Percentiles rank a stretch among this genome's conserved stretches.
Evolutionary conservation across 2,113 vertebrate species (phyloP).

Genomic region (Perognathus longimembris): DNA sequence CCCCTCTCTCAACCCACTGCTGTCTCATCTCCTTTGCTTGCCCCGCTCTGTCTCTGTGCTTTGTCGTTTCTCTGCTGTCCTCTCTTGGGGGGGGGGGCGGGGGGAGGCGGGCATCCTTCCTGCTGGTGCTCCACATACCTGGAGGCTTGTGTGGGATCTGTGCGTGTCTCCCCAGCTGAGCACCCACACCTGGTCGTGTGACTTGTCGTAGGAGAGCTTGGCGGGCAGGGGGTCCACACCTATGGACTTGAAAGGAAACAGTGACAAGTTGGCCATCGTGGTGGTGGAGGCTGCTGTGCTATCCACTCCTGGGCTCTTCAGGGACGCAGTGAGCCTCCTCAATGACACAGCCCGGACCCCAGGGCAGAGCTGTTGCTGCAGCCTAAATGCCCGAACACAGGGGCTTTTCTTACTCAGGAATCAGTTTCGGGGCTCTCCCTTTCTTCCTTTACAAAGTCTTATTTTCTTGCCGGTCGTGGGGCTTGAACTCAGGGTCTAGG

Average conservation of each 20-base stretch:
- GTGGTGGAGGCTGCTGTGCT: not conserved
- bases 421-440: not conserved
- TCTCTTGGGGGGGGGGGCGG: not conserved
- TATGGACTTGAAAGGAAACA: slow-evolving; percentile 88
- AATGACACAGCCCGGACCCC: not conserved
- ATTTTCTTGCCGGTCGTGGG: too few species aligned
- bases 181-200: slow-evolving; percentile 98
- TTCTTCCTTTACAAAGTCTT: not conserved
- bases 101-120: too few species aligned
- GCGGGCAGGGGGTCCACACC: slow-evolving; percentile 93
- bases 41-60: too few species aligned
- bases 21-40: too few species aligned
- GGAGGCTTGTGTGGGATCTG: slow-evolving; percentile 90
- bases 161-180: slow-evolving; percentile 93
- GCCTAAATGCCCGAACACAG: not conserved
- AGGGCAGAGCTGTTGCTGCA: not conserved
- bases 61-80: not conserved
- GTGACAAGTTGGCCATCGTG: slow-evolving; percentile 48
- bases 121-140: slow-evolving; percentile 89
- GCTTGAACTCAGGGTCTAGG: too few species aligned
- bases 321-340: not conserved
- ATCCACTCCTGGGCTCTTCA: not conserved
- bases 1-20: too few species aligned
- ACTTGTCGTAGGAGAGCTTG: slow-evolving; percentile 97
- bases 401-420: not conserved